phyloP scores from a whole-genome alignment of 2,113 vertebrate genomes.

The Sylvicapra grimmia region DNA sequence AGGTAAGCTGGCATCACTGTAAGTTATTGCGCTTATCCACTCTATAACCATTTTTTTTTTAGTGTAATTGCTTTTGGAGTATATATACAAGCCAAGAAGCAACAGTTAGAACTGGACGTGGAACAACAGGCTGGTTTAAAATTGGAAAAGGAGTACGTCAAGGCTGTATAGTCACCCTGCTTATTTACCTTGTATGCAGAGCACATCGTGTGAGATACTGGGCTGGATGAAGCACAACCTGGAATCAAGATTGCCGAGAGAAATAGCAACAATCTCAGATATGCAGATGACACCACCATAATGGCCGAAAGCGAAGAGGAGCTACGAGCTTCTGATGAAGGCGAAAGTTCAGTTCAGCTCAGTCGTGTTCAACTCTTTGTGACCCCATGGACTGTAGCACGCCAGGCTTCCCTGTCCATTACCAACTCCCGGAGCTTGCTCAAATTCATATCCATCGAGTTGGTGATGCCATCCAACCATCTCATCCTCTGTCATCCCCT shows the following conservation, averaged over 20 bases:
- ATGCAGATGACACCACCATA: not conserved
- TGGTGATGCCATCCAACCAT: not conserved
- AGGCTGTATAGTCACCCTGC: not conserved
- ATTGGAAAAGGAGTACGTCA: not conserved
- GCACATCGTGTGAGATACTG: not conserved
- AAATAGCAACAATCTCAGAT: not conserved
- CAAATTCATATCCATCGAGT: not conserved
- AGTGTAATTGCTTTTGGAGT: not conserved
- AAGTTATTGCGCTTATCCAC: not conserved
- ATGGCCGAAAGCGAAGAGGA: not conserved
- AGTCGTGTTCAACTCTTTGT: not conserved
- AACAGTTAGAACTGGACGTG: not conserved
- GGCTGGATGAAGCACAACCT: not conserved
- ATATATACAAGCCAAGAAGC: not conserved
- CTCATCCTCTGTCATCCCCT: not conserved
- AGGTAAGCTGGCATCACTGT: not conserved
- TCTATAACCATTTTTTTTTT: not conserved
- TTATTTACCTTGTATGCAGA: not conserved
- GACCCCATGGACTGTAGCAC: not conserved
- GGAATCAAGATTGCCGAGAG: not conserved
- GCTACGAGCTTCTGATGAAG: not conserved
- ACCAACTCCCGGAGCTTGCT: not conserved
- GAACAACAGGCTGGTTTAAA: not conserved
- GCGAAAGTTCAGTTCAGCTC: not conserved
- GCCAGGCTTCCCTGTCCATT: not conserved